These are phyloP conservation scores for Parochlus steinenii DNA, from an alignment of 2,888 invertebrate species.

Conservation along the genomic window DNA sequence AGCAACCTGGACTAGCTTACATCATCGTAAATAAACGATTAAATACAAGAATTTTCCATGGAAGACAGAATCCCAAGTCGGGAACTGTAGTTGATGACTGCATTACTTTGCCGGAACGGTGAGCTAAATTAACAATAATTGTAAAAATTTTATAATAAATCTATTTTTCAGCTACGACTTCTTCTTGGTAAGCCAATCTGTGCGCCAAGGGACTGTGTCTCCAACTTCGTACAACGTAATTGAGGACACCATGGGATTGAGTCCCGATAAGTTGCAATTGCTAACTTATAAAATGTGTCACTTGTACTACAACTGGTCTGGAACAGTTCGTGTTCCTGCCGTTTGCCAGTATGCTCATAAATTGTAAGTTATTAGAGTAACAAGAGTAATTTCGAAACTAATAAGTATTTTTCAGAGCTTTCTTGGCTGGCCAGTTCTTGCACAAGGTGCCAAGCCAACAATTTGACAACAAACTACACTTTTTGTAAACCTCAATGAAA, in stretches of 20 bases:
- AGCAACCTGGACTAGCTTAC: constrained; percentile 40
- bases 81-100: constrained; percentile 52
- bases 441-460: constrained; percentile 41
- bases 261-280: constrained; percentile 60
- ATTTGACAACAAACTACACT: constrained; percentile 42
- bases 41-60: constrained; percentile 46
- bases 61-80: constrained; percentile 37
- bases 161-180: constrained; percentile 63
- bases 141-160: constrained; percentile 34
- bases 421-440: constrained; percentile 55
- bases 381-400: too few relatives aligned
- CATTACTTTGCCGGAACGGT: constrained; percentile 43
- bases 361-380: constrained; percentile 57
- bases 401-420: too few relatives aligned
- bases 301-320: constrained; percentile 7
- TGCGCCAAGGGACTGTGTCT: constrained; percentile 75
- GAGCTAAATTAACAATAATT: too few relatives aligned
- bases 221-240: constrained; percentile 85
- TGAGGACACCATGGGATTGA: constrained; percentile 47
- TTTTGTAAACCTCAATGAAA: too few relatives aligned
- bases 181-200: constrained; percentile 73
- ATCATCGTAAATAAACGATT: constrained; percentile 73
- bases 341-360: constrained; percentile 7
- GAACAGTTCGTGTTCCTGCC: constrained; percentile 4
- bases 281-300: constrained; percentile 64